These are phyloP conservation scores for Pelecanoides urinatrix DNA, from an alignment of 2,113 vertebrate genomes.

Conservation along the genomic window DNA sequence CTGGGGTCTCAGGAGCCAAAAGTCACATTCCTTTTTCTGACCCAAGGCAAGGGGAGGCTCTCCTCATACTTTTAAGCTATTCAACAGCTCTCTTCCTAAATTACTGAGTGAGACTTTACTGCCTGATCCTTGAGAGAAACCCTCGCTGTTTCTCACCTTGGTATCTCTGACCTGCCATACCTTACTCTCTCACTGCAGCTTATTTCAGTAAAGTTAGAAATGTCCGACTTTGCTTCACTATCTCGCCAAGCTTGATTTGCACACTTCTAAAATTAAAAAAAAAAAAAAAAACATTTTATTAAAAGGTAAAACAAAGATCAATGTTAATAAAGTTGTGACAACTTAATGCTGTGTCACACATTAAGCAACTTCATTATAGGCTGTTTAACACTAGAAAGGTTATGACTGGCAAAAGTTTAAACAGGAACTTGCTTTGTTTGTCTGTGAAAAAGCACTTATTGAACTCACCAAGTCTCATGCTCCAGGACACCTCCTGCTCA, in stretches of 20 bases:
- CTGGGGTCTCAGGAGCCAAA: neutral
- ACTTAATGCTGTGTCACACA: neutral
- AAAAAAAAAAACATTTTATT: neutral
- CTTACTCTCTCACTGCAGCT: neutral
- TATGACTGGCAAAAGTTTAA: neutral
- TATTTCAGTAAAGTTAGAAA: constrained; percentile 2
- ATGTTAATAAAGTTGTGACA: neutral
- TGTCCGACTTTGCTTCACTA: neutral
- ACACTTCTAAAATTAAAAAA: neutral
- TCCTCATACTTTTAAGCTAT: constrained; percentile 30
- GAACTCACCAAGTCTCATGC: neutral
- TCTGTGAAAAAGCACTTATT: neutral
- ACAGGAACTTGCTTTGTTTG: constrained; percentile 8
- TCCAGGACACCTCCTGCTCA: constrained; percentile 14
- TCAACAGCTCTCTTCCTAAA: constrained; percentile 3
- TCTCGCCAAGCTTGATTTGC: neutral
- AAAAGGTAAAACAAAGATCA: neutral
- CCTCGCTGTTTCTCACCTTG: constrained; percentile 1
- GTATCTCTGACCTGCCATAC: constrained; percentile 15
- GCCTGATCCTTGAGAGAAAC: neutral
- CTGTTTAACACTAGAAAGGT: neutral
- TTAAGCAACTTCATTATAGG: neutral
- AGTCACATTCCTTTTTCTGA: constrained; percentile 28
- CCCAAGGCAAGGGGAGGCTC: neutral
- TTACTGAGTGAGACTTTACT: constrained; percentile 9